These are phyloP conservation scores for Sycophila sp. DNA, from an alignment of 1,140 invertebrate species.

Conservation along the genomic window DNA sequence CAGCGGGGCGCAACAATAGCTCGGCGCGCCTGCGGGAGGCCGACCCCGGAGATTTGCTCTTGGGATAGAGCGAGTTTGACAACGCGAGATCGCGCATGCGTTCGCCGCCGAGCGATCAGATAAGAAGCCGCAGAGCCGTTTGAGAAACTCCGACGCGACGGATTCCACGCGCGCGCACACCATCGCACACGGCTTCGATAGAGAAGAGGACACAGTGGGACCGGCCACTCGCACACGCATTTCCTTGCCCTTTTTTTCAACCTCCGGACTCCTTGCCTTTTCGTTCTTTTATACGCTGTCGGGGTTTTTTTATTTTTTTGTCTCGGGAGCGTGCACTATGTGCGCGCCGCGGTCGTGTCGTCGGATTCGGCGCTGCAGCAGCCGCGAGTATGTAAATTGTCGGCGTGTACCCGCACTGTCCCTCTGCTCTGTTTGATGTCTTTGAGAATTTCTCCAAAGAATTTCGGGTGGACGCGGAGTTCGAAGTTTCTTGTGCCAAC, in stretches of 20 bases:
- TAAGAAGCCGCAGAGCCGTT: constrained; percentile 60
- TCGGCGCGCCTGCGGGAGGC: constrained; percentile 58
- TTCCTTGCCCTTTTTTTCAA: constrained; percentile 40
- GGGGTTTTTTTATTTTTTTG: not conserved
- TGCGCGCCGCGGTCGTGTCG: not conserved
- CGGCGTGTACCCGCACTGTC: not conserved
- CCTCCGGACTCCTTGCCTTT: not conserved
- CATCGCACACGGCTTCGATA: too few relatives aligned
- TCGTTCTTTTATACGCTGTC: not conserved
- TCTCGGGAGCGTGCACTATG: not conserved
- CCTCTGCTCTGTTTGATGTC: not conserved
- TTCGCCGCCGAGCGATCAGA: constrained; percentile 57
- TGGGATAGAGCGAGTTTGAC: constrained; percentile 63
- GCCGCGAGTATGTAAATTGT: not conserved
- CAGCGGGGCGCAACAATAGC: constrained; percentile 55
- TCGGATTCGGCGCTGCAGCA: not conserved
- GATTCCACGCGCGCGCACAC: constrained; percentile 36
- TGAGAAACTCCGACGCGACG: constrained; percentile 50
- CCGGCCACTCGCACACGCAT: constrained; percentile 54
- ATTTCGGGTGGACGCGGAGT: not conserved
- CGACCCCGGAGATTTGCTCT: constrained; percentile 52
- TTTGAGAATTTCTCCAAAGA: too few relatives aligned
- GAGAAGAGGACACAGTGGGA: too few relatives aligned
- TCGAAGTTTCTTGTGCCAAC: too few relatives aligned
- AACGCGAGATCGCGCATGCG: constrained; percentile 55